Conservation (phyloP, 2,113 vertebrate species). For the Tauraco erythrolophus region DNA sequence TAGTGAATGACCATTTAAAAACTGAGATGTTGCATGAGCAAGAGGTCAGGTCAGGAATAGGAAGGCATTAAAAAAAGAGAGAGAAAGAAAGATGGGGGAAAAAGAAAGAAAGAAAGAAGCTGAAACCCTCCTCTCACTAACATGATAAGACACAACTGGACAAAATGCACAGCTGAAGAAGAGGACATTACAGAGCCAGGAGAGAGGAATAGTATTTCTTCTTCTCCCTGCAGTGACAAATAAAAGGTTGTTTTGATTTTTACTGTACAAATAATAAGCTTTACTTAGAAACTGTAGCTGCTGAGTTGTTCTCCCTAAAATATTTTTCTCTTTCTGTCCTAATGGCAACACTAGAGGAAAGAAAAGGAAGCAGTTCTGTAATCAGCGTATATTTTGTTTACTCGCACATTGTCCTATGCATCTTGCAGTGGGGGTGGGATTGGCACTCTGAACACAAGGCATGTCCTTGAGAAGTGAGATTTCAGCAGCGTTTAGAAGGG, state of each 20-base stretch:
- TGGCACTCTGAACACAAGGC: background rate
- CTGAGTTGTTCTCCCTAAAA: slow-evolving; percentile 39
- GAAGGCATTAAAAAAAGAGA: background rate
- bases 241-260: slow-evolving; percentile 77
- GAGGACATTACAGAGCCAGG: slow-evolving; percentile 49
- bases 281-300: slow-evolving; percentile 57
- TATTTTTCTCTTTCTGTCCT: slow-evolving; percentile 17
- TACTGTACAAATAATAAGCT: slow-evolving; percentile 73
- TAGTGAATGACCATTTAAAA: slow-evolving; percentile 69
- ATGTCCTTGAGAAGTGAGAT: background rate
- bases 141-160: slow-evolving; percentile 45
- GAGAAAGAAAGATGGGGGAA: background rate
- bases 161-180: slow-evolving; percentile 38
- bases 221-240: slow-evolving; percentile 72
- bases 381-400: slow-evolving; percentile 44
- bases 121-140: slow-evolving; percentile 41
- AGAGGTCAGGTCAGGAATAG: slow-evolving; percentile 66
- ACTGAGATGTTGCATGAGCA: slow-evolving; percentile 59
- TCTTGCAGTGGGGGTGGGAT: slow-evolving; percentile 8
- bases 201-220: slow-evolving; percentile 74
- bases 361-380: background rate
- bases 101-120: background rate
- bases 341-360: background rate
- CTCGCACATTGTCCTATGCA: background rate
- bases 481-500: background rate